Evolutionary conservation across 2,888 invertebrate species (phyloP).

Genomic region (Mesorhabditis belari): DNA sequence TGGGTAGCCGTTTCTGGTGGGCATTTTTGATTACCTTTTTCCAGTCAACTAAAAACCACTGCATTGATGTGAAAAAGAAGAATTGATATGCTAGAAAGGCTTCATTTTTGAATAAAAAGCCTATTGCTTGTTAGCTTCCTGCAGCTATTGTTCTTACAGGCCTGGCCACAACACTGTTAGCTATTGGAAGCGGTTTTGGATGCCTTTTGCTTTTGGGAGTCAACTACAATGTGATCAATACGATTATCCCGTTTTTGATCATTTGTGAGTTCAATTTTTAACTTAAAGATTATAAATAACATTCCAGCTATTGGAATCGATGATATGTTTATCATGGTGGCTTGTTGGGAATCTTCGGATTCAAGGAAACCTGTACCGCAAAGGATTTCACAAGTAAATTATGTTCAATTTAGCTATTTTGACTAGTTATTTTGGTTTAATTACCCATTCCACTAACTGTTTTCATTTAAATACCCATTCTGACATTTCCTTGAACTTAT

Average conservation of each 20-base stretch:
- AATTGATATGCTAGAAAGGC: too few relatives aligned
- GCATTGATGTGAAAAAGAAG: neutral
- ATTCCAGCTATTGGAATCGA: conserved; percentile 85
- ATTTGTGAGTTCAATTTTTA: conserved; percentile 22
- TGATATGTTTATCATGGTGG: conserved; percentile 89
- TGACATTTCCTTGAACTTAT: conserved; percentile 16
- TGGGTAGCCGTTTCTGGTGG: conserved; percentile 42
- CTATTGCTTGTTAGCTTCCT: too few relatives aligned
- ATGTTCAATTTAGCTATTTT: too few relatives aligned
- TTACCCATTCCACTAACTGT: too few relatives aligned
- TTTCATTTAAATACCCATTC: too few relatives aligned
- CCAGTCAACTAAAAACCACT: neutral
- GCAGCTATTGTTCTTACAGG: too few relatives aligned
- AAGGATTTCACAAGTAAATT: conserved; percentile 32
- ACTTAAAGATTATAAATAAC: neutral
- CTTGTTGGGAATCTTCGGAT: conserved; percentile 73
- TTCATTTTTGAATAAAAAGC: too few relatives aligned
- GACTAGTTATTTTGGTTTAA: too few relatives aligned
- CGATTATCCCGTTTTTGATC: conserved; percentile 86
- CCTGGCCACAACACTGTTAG: conserved; percentile 81
- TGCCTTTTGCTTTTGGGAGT: conserved; percentile 80
- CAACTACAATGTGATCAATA: conserved; percentile 85
- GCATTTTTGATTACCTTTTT: neutral
- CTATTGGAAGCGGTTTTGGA: conserved; percentile 81
- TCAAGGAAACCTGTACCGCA: conserved; percentile 22